phyloP scores from a whole-genome alignment of 2,888 invertebrate species.

The Caenorhabditis sulstoni region DNA sequence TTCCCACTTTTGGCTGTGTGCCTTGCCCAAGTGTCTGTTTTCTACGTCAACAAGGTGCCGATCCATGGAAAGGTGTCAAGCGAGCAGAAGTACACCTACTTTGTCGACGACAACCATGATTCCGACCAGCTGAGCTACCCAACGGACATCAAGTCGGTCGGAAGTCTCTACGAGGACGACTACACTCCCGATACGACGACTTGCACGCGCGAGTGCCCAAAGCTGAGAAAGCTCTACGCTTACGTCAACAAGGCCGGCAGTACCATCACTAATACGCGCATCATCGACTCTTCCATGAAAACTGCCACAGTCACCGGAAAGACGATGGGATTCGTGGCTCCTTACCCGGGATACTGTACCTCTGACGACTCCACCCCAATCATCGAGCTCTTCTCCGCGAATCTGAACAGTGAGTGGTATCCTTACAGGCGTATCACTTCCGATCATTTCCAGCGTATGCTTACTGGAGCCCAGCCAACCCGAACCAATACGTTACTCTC shows the following conservation, averaged over 20 bases:
- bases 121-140: conserved; percentile 14
- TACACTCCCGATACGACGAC: conserved; percentile 1
- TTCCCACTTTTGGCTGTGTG: conserved; percentile 10
- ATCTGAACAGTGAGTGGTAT: conserved; percentile 3
- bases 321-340: conserved; percentile 37
- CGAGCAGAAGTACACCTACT: conserved; percentile 23
- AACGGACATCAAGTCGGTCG: conserved; percentile 18
- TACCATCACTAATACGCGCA: neutral
- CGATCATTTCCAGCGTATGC: conserved; percentile 15
- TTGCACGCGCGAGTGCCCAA: conserved; percentile 29
- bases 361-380: conserved; percentile 33
- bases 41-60: conserved; percentile 34
- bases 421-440: neutral
- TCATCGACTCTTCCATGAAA: conserved; percentile 13
- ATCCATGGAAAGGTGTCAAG: neutral
- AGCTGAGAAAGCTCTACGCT: conserved; percentile 13
- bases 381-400: conserved; percentile 22
- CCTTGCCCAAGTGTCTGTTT: conserved; percentile 18
- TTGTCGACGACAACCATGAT: conserved; percentile 23
- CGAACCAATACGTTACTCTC: conserved; percentile 5
- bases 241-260: neutral
- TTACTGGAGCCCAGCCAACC: conserved; percentile 34
- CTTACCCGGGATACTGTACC: conserved; percentile 41
- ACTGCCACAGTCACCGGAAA: neutral
- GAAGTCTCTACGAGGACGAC: conserved; percentile 39